Percentiles rank a stretch among this genome's conserved stretches.
Evolutionary conservation across 2,888 invertebrate genomes (phyloP).

Genomic region (Caenorhabditis zanzibari): DNA sequence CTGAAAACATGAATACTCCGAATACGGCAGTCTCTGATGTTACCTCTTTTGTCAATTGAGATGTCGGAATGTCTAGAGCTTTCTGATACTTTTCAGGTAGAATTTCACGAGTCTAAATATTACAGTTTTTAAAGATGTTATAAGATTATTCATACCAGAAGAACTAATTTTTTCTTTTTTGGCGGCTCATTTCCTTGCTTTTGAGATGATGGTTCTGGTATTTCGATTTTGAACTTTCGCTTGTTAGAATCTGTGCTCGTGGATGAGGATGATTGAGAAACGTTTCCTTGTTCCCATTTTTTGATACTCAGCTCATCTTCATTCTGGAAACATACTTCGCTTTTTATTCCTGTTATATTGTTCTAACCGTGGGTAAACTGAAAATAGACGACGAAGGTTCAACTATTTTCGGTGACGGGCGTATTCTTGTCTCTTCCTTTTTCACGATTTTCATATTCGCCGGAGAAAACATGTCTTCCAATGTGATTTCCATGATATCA

Average conservation of each 20-base stretch:
- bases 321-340: slow-evolving; percentile 30
- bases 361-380: slow-evolving; percentile 51
- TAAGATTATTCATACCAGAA: slow-evolving; percentile 1
- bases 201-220: not conserved
- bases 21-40: not conserved
- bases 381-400: slow-evolving; percentile 15
- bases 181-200: slow-evolving; percentile 8
- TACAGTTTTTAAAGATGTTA: not conserved
- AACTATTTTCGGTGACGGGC: not conserved
- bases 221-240: slow-evolving; percentile 13
- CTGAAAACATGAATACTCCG: slow-evolving; percentile 42
- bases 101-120: slow-evolving; percentile 36
- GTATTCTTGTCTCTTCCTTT: not conserved
- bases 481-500: slow-evolving; percentile 26
- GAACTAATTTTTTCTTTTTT: slow-evolving; percentile 40
- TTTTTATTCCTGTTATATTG: not conserved
- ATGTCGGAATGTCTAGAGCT: slow-evolving; percentile 46
- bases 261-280: not conserved
- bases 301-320: slow-evolving; percentile 56
- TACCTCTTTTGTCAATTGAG: slow-evolving; percentile 38
- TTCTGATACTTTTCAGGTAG: slow-evolving; percentile 38
- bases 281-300: slow-evolving; percentile 31
- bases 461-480: slow-evolving; percentile 48
- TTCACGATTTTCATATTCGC: slow-evolving; percentile 31
- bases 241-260: not conserved